Conservation (phyloP, 1,140 invertebrate species). For the Bombus impatiens region DNA sequence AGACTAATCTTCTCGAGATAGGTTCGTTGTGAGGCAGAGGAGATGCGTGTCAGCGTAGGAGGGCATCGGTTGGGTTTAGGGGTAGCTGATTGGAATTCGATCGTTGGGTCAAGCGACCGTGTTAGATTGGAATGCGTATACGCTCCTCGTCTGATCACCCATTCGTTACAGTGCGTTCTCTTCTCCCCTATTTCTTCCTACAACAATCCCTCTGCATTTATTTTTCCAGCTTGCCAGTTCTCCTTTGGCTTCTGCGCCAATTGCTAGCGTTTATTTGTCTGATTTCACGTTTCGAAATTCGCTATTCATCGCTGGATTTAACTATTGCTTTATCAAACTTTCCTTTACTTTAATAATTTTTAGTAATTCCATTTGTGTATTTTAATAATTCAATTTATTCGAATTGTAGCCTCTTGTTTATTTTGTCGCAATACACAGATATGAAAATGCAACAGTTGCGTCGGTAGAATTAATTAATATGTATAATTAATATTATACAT, state of each 20-base stretch:
- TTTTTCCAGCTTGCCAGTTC: background rate
- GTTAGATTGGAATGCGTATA: slow-evolving; percentile 70
- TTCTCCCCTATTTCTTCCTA: slow-evolving; percentile 17
- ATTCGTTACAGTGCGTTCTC: slow-evolving; percentile 37
- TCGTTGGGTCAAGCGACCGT: slow-evolving; percentile 68
- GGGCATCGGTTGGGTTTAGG: slow-evolving; percentile 44
- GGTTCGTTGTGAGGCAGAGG: background rate
- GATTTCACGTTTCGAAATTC: background rate
- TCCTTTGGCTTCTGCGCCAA: background rate
- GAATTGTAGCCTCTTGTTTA: no score
- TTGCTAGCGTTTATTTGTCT: no score
- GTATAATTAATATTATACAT: no score
- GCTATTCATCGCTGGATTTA: background rate
- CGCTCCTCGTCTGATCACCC: slow-evolving; percentile 57
- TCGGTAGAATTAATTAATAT: no score
- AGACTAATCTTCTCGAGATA: slow-evolving; percentile 60
- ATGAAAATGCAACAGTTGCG: no score
- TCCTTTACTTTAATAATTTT: no score
- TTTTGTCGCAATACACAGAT: no score
- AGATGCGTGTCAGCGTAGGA: slow-evolving; percentile 23
- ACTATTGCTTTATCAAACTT: no score
- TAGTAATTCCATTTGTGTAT: no score
- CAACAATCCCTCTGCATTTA: background rate
- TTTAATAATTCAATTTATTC: no score
- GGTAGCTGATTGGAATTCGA: slow-evolving; percentile 73